Evolutionary conservation across 2,888 invertebrate species (phyloP).

Genomic region (Noctua fimbriata): DNA sequence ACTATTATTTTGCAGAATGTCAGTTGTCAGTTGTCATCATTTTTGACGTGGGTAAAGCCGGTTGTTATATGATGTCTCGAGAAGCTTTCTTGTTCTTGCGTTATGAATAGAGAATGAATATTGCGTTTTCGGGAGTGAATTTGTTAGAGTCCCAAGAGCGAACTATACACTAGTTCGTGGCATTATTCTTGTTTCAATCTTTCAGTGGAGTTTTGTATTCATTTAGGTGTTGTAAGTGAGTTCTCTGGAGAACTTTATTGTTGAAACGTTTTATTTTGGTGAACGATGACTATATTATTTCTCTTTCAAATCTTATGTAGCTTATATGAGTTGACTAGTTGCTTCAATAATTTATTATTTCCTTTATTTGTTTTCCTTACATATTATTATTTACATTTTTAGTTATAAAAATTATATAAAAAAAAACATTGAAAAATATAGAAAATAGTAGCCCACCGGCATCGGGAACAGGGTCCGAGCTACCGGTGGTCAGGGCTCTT

Average conservation of each 20-base stretch:
- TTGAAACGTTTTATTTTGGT: neutral
- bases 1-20: constrained; percentile 73
- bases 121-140: constrained; percentile 54
- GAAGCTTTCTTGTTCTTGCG: constrained; percentile 55
- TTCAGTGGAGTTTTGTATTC: constrained; percentile 23
- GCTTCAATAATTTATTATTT: too few relatives aligned
- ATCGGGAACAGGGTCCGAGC: too few relatives aligned
- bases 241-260: neutral
- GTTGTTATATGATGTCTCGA: constrained; percentile 50
- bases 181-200: constrained; percentile 47
- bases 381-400: too few relatives aligned
- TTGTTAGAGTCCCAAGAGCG: constrained; percentile 30
- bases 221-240: constrained; percentile 12
- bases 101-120: constrained; percentile 64
- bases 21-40: constrained; percentile 77
- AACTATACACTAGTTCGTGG: constrained; percentile 15
- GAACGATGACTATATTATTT: neutral
- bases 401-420: too few relatives aligned
- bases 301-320: neutral
- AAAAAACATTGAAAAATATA: too few relatives aligned
- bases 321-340: neutral
- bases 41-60: constrained; percentile 75
- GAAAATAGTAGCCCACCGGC: too few relatives aligned
- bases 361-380: too few relatives aligned
- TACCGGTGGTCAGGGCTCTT: too few relatives aligned